Percentiles rank a stretch among this genome's conserved stretches.
Conservation (phyloP, 1,140 invertebrate species). For the Dendroctonus ponderosae region DNA sequence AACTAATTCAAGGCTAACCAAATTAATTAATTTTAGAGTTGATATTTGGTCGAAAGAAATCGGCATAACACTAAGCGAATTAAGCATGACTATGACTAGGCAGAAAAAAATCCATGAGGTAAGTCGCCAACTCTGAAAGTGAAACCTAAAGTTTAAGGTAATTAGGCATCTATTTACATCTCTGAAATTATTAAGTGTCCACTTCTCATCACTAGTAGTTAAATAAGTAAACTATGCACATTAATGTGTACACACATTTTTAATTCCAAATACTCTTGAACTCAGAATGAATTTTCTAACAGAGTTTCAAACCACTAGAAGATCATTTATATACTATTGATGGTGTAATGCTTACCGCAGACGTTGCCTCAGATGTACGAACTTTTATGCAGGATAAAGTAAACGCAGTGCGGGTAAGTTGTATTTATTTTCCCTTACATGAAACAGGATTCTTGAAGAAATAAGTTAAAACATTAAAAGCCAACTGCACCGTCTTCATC, state of each 20-base stretch:
- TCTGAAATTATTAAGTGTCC: slow-evolving; percentile 1
- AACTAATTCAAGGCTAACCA: too few relatives aligned
- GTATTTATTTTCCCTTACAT: not conserved
- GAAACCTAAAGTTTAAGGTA: not conserved
- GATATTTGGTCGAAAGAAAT: slow-evolving; percentile 40
- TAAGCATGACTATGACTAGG: slow-evolving; percentile 38
- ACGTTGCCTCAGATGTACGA: slow-evolving; percentile 35
- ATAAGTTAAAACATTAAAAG: too few relatives aligned
- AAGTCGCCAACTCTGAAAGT: not conserved
- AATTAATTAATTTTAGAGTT: slow-evolving; percentile 34
- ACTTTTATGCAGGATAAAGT: slow-evolving; percentile 41
- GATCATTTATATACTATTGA: slow-evolving; percentile 34
- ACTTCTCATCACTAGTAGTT: not conserved
- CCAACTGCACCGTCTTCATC: too few relatives aligned
- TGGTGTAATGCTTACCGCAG: slow-evolving; percentile 27
- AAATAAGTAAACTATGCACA: slow-evolving; percentile 2
- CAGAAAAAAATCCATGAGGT: slow-evolving; percentile 36
- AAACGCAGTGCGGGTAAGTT: slow-evolving; percentile 37
- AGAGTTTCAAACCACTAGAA: slow-evolving; percentile 39
- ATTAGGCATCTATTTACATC: not conserved
- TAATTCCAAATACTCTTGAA: too few relatives aligned
- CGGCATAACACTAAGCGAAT: slow-evolving; percentile 32
- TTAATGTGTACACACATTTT: too few relatives aligned
- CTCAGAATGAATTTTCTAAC: slow-evolving; percentile 5
- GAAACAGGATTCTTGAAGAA: too few relatives aligned